A percentile compares a stretch with the other conserved stretches of the same genome.
Evolutionary conservation across 2,113 vertebrate species (phyloP).

Genomic region (Neogobius melanostomus): DNA sequence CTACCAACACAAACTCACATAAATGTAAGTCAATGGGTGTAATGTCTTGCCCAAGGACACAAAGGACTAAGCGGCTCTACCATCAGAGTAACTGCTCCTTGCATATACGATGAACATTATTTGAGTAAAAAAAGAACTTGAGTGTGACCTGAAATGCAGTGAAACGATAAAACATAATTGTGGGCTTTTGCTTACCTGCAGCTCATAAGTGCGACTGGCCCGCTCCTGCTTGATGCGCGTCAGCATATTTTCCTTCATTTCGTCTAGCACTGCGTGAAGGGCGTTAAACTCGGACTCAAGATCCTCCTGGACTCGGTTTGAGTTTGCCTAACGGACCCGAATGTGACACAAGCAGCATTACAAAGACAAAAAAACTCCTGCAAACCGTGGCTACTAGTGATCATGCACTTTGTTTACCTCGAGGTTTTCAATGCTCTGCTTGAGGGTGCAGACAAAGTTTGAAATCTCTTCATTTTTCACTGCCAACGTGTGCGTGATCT

Average conservation of each 20-base stretch:
- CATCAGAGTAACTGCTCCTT: no score
- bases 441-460: constrained; percentile 88
- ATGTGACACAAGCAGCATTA: background rate
- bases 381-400: background rate
- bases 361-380: background rate
- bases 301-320: constrained; percentile 84
- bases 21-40: background rate
- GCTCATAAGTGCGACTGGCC: constrained; percentile 88
- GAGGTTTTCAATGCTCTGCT: constrained; percentile 88
- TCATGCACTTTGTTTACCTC: constrained; percentile 73
- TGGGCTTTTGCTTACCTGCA: constrained; percentile 77
- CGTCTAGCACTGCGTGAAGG: constrained; percentile 83
- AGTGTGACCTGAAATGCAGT: no score
- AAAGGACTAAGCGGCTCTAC: no score
- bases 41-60: background rate
- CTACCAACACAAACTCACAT: background rate
- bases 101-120: no score
- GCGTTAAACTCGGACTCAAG: constrained; percentile 87
- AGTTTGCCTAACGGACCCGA: constrained; percentile 79
- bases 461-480: constrained; percentile 95
- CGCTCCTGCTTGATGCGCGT: constrained; percentile 94
- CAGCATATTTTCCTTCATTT: constrained; percentile 90
- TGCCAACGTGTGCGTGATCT: constrained; percentile 90
- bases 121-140: no score
- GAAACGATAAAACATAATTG: background rate